phyloP scores from a whole-genome alignment of 2,888 invertebrate species.

The Petrolisthes manimaculis region DNA sequence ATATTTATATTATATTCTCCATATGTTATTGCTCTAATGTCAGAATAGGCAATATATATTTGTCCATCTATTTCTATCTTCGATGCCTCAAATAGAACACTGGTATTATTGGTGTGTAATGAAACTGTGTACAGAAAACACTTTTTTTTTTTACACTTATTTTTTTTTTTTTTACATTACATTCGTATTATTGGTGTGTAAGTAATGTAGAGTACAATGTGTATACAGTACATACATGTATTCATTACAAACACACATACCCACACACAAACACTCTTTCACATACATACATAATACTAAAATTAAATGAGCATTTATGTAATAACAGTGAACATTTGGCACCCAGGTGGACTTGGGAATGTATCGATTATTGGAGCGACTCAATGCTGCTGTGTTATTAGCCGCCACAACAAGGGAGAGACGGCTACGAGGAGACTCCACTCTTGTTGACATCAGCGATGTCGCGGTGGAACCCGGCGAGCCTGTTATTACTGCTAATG shows the following conservation, averaged over 20 bases:
- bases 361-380: constrained; percentile 42
- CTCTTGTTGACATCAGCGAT: constrained; percentile 44
- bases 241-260: not conserved
- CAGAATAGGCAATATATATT: no score
- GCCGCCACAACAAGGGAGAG: constrained; percentile 52
- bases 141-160: not conserved
- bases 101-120: no score
- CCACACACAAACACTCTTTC: not conserved
- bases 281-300: not conserved
- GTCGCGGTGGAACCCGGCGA: constrained; percentile 51
- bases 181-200: not conserved
- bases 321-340: no score
- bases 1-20: not conserved
- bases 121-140: no score
- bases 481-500: constrained; percentile 49
- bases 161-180: not conserved
- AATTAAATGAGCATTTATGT: not conserved
- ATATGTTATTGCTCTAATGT: no score
- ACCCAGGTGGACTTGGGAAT: constrained; percentile 44
- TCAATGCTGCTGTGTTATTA: constrained; percentile 49
- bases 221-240: not conserved
- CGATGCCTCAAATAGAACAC: no score
- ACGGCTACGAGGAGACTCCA: constrained; percentile 45
- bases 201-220: not conserved
- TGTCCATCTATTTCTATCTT: no score